Evolutionary conservation across 2,113 vertebrate species (phyloP).

Genomic region (Paratilapia polleni): DNA sequence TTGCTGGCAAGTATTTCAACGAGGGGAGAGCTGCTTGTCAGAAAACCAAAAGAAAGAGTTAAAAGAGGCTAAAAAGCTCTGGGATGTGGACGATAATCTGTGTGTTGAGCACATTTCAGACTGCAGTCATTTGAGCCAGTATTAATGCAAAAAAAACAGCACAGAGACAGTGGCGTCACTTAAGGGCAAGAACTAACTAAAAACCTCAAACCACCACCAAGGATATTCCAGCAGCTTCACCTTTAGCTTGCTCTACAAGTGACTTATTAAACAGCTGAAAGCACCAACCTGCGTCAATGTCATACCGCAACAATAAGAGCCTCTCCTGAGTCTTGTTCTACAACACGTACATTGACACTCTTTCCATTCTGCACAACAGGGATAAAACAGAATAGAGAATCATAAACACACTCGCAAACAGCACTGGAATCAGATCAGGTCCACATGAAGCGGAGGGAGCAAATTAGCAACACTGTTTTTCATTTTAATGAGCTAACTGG

Average conservation of each 20-base stretch:
- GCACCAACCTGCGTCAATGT: not conserved
- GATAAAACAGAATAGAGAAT: slow-evolving; percentile 47
- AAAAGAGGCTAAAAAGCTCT: not conserved
- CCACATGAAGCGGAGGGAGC: not conserved
- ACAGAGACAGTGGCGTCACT: not conserved
- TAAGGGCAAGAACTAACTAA: rapidly evolving
- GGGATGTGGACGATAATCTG: not conserved
- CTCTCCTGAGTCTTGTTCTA: slow-evolving; percentile 31
- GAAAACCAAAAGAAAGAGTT: not conserved
- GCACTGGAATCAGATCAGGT: slow-evolving; percentile 8
- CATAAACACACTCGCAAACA: slow-evolving; percentile 13
- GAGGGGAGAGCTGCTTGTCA: not conserved
- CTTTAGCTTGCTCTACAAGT: not conserved
- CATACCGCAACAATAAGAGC: not conserved
- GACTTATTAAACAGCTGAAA: not conserved
- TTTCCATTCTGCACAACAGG: not conserved
- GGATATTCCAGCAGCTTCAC: not conserved
- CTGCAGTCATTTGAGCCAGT: not conserved
- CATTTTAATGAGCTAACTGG: slow-evolving; percentile 29
- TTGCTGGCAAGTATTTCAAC: not conserved
- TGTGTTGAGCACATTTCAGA: not conserved
- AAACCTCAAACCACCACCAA: not conserved
- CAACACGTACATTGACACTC: not conserved
- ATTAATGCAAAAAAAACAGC: not conserved
- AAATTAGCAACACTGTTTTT: slow-evolving; percentile 36